phyloP scores from a whole-genome alignment of 2,113 vertebrate genomes.

The Pedionomus torquatus region DNA sequence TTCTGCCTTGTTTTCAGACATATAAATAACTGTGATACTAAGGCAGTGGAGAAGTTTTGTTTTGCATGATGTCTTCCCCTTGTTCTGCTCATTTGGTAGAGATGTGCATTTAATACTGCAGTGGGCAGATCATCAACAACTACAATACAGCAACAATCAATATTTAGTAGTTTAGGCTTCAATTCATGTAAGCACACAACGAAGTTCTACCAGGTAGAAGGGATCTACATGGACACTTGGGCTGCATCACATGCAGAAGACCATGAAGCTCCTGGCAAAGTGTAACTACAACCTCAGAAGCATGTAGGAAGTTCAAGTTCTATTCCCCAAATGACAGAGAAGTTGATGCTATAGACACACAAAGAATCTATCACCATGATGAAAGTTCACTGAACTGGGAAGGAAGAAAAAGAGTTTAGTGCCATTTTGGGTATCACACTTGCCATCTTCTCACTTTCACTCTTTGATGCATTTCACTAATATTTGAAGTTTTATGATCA shows the following conservation, averaged over 20 bases:
- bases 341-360: accelerated
- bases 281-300: accelerated
- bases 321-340: neutral
- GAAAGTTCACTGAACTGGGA: neutral
- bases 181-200: neutral
- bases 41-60: neutral
- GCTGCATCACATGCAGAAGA: neutral
- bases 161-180: neutral
- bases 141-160: neutral
- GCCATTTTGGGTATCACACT: neutral
- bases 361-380: accelerated
- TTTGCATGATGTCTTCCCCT: neutral
- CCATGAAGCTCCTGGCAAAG: neutral
- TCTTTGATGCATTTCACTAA: neutral
- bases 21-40: neutral
- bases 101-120: neutral
- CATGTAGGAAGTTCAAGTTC: accelerated
- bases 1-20: neutral
- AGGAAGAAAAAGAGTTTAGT: neutral
- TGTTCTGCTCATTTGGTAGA: neutral
- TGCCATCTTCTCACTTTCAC: neutral
- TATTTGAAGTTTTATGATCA: neutral
- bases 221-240: neutral
- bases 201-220: neutral
- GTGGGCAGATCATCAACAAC: neutral